Percentiles rank a stretch among this genome's conserved stretches.
Conservation (phyloP, 2,888 invertebrate species). For the Melanophora roralis region DNA sequence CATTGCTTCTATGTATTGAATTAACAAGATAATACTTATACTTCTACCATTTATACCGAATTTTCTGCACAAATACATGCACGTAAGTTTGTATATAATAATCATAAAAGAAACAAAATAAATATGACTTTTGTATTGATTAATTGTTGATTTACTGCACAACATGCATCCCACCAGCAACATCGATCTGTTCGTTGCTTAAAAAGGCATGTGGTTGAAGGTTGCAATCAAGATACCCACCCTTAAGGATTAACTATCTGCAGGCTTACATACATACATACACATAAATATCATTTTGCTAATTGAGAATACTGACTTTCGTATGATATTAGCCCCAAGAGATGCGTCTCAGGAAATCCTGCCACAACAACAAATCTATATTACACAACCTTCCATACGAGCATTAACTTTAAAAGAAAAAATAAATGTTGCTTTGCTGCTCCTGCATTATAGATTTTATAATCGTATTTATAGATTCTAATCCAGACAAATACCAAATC, state of each 20-base stretch:
- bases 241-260: constrained; percentile 25
- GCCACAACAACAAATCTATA: constrained; percentile 53
- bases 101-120: constrained; percentile 54
- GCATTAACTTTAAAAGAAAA: neutral
- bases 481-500: constrained; percentile 42
- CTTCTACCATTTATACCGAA: no score
- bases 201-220: neutral
- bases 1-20: constrained; percentile 38
- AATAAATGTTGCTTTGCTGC: constrained; percentile 3
- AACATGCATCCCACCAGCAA: neutral
- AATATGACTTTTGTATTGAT: constrained; percentile 57
- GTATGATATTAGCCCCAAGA: constrained; percentile 51
- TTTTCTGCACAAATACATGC: no score
- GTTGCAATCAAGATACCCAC: constrained; percentile 23
- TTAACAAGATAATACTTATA: constrained; percentile 2
- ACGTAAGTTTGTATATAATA: no score
- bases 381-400: neutral
- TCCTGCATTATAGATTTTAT: constrained; percentile 45
- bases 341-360: constrained; percentile 61
- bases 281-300: constrained; percentile 46
- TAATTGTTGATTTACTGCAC: constrained; percentile 59
- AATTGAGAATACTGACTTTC: constrained; percentile 42
- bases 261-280: constrained; percentile 25
- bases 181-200: neutral
- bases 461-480: constrained; percentile 55